Base-by-base conservation (phyloP, 2,113 vertebrate genomes). In the Colaptes auratus region DNA sequence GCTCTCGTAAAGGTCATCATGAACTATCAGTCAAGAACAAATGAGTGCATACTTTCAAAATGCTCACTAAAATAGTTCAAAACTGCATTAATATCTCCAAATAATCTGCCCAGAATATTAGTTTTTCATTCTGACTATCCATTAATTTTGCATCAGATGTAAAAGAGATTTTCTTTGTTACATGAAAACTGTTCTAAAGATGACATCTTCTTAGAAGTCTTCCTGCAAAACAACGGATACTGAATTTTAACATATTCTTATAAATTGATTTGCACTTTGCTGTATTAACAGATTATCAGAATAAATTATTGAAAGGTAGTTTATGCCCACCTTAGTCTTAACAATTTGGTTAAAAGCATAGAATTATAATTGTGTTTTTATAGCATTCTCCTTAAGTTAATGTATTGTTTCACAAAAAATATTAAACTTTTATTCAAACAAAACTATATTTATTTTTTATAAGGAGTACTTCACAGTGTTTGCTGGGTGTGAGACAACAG, bases 271-370 rank as follows among this genome's bases (percentile, higher is more conserved):
- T 97, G 66, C 70, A 85, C 61, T 96, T 96, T 88, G 65, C 55
- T 66, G 27, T 94, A 93, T 95, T 97, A 95, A 94, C 61, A 92
- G 46, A 87, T 78, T 94, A 86, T 78, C 35, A 91, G 70, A 91
- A 95, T 56, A 97, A 97, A 96, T 86, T 55, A 91, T 80, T 88
- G 65, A 59, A 93, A n/a, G 15, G 30, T 2, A 58, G n/a, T 64
- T 84, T 91, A 90, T 90, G 78, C 39, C 60, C 35, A 85, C 59
- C 67, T 44, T 59, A 96, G 64, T 91, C 56, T 90, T 92, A 27
- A 53, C 63, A 96, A 97, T 95, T 96, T 95, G 36, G 73, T 94
- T 97, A 95, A 97, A 97, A 97, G 87, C 91, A 69, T 65, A 71
- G 33, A 88, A 84, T 89, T 86, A 60, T 69, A 88, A 42, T 35